Evolutionary conservation across 2,888 invertebrate species (phyloP).

Genomic region (Andrena haemorrhoa): DNA sequence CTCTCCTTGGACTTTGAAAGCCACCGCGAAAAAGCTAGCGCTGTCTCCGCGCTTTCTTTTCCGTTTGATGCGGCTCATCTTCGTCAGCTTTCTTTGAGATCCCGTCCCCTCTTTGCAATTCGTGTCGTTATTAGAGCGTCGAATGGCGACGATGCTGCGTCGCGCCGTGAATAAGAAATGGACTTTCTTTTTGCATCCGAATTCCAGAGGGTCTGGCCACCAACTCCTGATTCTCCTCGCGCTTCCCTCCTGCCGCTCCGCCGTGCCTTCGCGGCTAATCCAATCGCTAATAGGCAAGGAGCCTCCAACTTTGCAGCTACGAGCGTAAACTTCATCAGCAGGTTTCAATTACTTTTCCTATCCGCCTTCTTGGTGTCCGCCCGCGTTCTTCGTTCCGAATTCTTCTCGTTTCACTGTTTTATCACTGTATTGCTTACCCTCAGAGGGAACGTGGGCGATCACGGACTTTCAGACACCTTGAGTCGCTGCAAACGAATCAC

Average conservation of each 20-base stretch:
- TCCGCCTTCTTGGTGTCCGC: conserved; percentile 12
- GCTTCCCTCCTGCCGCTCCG: conserved; percentile 2
- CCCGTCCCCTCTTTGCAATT: conserved; percentile 21
- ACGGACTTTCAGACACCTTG: no score
- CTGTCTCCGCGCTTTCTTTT: not conserved
- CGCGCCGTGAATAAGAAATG: conserved; percentile 73
- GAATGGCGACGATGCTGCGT: conserved; percentile 58
- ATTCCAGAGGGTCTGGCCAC: conserved; percentile 26
- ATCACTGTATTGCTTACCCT: conserved; percentile 28
- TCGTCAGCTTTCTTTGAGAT: not conserved
- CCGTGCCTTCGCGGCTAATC: conserved; percentile 58
- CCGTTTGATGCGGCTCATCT: not conserved
- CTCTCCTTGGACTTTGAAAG: conserved; percentile 23
- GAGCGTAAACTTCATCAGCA: conserved; percentile 73
- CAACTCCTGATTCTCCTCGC: conserved; percentile 16
- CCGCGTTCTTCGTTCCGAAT: conserved; percentile 20
- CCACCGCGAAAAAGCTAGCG: not conserved
- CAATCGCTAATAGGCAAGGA: conserved; percentile 70
- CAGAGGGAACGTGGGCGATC: conserved; percentile 48
- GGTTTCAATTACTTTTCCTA: conserved; percentile 71
- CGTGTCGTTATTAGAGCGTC: conserved; percentile 52
- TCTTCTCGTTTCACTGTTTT: conserved; percentile 7
- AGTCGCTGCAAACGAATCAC: no score
- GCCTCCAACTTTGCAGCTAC: conserved; percentile 70
- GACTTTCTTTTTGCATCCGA: conserved; percentile 62